These are phyloP conservation scores for Rhyacichthys aspro DNA, from an alignment of 2,797 vertebrate species.

Conservation along the genomic window DNA sequence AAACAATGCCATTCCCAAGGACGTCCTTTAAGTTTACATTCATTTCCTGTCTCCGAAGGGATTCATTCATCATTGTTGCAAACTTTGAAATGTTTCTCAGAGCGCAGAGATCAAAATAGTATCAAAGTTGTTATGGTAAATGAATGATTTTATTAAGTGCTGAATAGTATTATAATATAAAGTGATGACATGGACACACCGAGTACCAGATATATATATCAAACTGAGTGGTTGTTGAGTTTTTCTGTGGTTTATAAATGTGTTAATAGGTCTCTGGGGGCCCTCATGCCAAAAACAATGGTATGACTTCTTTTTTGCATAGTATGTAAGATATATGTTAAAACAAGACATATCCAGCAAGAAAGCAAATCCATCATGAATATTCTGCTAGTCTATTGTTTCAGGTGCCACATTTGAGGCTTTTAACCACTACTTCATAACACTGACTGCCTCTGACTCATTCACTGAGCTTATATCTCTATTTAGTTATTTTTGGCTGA, in stretches of 20 bases:
- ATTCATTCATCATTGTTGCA: conserved; percentile 34
- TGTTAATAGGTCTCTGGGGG: not conserved
- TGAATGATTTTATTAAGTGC: not conserved
- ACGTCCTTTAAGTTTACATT: conserved; percentile 59
- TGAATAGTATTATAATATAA: not conserved
- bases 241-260: not conserved
- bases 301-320: not conserved
- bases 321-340: too few relatives aligned
- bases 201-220: not conserved
- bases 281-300: too few relatives aligned
- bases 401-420: too few relatives aligned
- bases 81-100: conserved; percentile 35
- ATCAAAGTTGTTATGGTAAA: conserved; percentile 12
- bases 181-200: not conserved
- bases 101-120: conserved; percentile 4
- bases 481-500: too few relatives aligned
- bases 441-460: too few relatives aligned
- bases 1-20: conserved; percentile 74
- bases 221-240: not conserved
- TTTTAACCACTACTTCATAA: too few relatives aligned
- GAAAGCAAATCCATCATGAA: too few relatives aligned
- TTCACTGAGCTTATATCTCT: too few relatives aligned
- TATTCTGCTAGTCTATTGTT: too few relatives aligned
- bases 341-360: too few relatives aligned
- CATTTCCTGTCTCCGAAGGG: conserved; percentile 49